Percentiles rank a stretch among this genome's conserved stretches.
These are phyloP conservation scores for Strigops habroptila DNA, from an alignment of 2,113 vertebrate genomes.

Conservation along the genomic window DNA sequence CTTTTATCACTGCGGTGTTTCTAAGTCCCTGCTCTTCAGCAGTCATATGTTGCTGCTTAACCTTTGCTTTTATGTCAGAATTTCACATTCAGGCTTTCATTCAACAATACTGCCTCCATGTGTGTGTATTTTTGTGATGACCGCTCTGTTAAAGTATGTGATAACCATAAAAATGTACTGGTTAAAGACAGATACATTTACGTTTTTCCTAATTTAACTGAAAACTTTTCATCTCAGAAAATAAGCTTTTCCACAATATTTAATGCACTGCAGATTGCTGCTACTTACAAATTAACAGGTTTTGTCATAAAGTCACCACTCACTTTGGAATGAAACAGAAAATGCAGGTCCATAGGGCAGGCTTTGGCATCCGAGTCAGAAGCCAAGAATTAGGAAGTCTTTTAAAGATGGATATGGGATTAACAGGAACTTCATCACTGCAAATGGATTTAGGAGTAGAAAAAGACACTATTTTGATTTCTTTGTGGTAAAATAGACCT, in stretches of 20 bases:
- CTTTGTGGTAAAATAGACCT: background rate
- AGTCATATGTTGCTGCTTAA: rapidly evolving
- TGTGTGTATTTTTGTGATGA: background rate
- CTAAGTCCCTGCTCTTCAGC: background rate
- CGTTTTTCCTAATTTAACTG: background rate
- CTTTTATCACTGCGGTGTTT: rapidly evolving
- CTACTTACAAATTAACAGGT: background rate
- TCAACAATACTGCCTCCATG: rapidly evolving
- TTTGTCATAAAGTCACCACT: background rate
- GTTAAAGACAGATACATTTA: background rate
- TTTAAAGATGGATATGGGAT: background rate
- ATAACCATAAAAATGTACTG: background rate
- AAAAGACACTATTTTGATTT: background rate
- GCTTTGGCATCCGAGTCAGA: background rate
- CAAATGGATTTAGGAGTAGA: background rate
- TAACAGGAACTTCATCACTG: background rate
- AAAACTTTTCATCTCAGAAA: background rate
- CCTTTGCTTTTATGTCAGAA: background rate
- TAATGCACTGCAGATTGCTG: background rate
- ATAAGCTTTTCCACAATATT: background rate
- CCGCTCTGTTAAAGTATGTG: background rate
- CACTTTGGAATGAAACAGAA: background rate
- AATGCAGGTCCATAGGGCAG: background rate
- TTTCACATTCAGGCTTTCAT: background rate
- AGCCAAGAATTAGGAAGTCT: background rate